A percentile compares a stretch with the other conserved stretches of the same genome.
Evolutionary conservation across 1,140 invertebrate genomes (phyloP).

Genomic region (Metaphire vulgaris): DNA sequence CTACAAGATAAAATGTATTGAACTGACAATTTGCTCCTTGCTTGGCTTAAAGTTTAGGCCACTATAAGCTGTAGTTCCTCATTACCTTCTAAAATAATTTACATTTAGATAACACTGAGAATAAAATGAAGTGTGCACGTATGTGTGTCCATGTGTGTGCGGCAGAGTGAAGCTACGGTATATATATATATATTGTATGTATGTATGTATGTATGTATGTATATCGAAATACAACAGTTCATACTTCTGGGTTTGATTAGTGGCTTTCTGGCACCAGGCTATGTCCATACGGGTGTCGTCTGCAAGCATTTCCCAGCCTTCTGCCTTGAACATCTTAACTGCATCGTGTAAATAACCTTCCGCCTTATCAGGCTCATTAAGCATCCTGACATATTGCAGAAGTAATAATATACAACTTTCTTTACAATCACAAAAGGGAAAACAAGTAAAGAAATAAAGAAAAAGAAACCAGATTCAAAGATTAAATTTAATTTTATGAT

Average conservation of each 20-base stretch:
- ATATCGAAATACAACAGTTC: not conserved
- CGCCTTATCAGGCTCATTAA: constrained; percentile 78
- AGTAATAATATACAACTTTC: constrained; percentile 1
- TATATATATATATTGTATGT: not conserved
- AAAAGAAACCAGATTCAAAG: not conserved
- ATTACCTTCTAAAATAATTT: too few species aligned
- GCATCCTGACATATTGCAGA: constrained; percentile 56
- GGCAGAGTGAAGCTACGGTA: too few species aligned
- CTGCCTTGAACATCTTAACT: constrained; percentile 73
- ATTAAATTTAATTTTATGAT: not conserved
- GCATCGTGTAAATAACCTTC: constrained; percentile 79
- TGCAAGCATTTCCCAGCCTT: constrained; percentile 74
- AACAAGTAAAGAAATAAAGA: not conserved
- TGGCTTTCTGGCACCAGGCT: constrained; percentile 74
- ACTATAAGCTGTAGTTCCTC: too few species aligned
- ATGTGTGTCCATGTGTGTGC: too few species aligned
- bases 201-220: not conserved
- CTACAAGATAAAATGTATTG: too few species aligned
- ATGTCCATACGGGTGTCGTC: constrained; percentile 74
- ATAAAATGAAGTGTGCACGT: too few species aligned
- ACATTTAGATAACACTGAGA: too few species aligned
- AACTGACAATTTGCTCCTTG: too few species aligned
- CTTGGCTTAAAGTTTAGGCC: too few species aligned
- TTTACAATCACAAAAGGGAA: not conserved
- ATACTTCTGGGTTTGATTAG: constrained; percentile 64